A percentile compares a stretch with the other conserved stretches of the same genome.
These are phyloP conservation scores for Drosophila orosa DNA, from an alignment of 1,140 invertebrate genomes.

Conservation along the genomic window DNA sequence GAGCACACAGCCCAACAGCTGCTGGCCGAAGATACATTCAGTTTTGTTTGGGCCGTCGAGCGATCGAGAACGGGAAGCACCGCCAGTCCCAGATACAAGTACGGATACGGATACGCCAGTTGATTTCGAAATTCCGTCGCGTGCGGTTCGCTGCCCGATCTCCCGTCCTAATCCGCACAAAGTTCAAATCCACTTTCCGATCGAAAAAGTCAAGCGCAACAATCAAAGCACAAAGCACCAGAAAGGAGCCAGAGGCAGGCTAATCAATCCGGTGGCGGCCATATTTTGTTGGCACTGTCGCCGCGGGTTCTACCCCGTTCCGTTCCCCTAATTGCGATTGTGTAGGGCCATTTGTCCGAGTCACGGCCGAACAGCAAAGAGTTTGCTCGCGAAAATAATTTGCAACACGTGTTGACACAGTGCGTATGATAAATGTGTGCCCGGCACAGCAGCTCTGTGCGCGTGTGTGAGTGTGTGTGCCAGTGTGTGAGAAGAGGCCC, in stretches of 20 bases:
- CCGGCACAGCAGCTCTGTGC: slow-evolving; percentile 1
- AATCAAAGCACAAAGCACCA: slow-evolving; percentile 33
- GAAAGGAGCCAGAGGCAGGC: slow-evolving; percentile 1
- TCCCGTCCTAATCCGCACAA: slow-evolving; percentile 41
- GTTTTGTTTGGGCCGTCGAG: slow-evolving; percentile 16
- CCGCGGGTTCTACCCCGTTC: slow-evolving; percentile 20
- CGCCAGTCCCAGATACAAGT: slow-evolving; percentile 6
- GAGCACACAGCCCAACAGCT: slow-evolving; percentile 4
- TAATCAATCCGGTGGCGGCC: slow-evolving; percentile 35
- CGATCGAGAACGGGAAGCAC: slow-evolving; percentile 13
- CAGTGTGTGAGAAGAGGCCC: slow-evolving; percentile 28
- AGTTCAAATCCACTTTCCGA: slow-evolving; percentile 19
- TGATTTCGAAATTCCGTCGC: slow-evolving; percentile 59
- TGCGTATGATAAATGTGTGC: slow-evolving; percentile 65
- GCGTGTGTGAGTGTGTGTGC: slow-evolving; percentile 17
- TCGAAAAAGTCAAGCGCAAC: slow-evolving; percentile 18
- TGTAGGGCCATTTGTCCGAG: slow-evolving; percentile 62
- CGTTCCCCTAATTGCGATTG: slow-evolving; percentile 23
- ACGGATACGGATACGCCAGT: slow-evolving; percentile 46
- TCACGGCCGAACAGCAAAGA: slow-evolving; percentile 54
- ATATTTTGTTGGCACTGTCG: slow-evolving; percentile 33
- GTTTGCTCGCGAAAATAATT: slow-evolving; percentile 46
- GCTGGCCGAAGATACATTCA: slow-evolving; percentile 12
- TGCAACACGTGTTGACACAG: slow-evolving; percentile 77
- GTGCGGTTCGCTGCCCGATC: slow-evolving; percentile 60